These are phyloP conservation scores for Brachynemurus nebulosus DNA, from an alignment of 2,888 invertebrate species.

Conservation along the genomic window DNA sequence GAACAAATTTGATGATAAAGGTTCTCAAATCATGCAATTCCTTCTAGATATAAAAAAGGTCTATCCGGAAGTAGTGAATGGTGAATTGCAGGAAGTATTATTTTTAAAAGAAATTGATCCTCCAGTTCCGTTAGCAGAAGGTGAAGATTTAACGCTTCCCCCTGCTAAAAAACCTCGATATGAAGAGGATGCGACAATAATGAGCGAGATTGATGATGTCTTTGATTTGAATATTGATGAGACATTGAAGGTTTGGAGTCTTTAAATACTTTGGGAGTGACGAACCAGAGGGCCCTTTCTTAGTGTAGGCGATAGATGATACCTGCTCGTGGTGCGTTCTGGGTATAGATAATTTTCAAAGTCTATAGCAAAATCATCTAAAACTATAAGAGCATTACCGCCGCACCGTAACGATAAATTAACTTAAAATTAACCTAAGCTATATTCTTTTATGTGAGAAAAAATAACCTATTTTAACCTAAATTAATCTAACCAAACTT, in stretches of 20 bases:
- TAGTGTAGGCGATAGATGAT: conserved; percentile 2
- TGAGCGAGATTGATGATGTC: not conserved
- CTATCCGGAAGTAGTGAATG: not conserved
- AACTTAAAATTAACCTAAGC: too few relatives aligned
- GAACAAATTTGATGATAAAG: conserved; percentile 3
- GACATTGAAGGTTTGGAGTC: conserved; percentile 11
- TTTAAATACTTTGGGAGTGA: conserved; percentile 9
- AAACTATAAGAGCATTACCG: too few relatives aligned
- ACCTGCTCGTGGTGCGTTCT: conserved; percentile 2
- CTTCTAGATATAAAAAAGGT: conserved; percentile 1
- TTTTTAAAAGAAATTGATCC: conserved; percentile 1
- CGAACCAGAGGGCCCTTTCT: conserved; percentile 4
- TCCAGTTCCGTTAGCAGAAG: not conserved
- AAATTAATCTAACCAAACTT: too few relatives aligned
- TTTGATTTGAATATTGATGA: too few relatives aligned
- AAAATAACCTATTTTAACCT: too few relatives aligned
- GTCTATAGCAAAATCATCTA: not conserved
- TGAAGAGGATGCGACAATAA: not conserved
- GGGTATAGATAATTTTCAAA: conserved; percentile 1
- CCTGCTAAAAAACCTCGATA: not conserved
- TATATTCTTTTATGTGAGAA: too few relatives aligned
- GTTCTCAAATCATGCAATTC: conserved; percentile 12
- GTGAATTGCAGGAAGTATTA: not conserved
- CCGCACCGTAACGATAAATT: too few relatives aligned
- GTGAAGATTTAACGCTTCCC: not conserved